Base-by-base conservation (phyloP, 2,113 vertebrate genomes). In the Holacanthus passer region DNA sequence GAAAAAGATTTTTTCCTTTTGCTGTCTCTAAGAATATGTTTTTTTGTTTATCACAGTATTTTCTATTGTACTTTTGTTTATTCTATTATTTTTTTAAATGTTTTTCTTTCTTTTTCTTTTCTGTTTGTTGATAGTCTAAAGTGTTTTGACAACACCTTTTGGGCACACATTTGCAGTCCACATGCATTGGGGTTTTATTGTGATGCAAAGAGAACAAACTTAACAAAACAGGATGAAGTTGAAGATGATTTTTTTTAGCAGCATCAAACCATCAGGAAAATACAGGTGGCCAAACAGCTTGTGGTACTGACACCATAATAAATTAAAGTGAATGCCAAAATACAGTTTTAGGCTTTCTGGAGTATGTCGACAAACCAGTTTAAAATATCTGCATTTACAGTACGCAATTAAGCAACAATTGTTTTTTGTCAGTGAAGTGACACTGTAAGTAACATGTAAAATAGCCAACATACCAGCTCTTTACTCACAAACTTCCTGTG, bases 401-500 rank as follows among this genome's bases (percentile, higher is more conserved):
- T 53, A 9, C 35, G 27, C 24, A 43, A 27, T 4, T 6, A 37
- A 12, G 12, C 37, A 41, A 24, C 45, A n/a, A 16, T 41, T 22
- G 11, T 2, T 50, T 12, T 8, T 16, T 70, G 17, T 24, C 47
- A 19, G 2, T 56, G 14, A 45, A 35, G 39, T 52, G 29, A 62
- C 31, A 22, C 35, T 27, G 5, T 7, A 12, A n/a, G 14, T 29
- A 10, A 10, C 10, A 1, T 31, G 20, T 48, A 24, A 0, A 14
- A 35, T 12, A 12, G 14, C 0, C 3, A 73, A 24, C 59, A n/a
- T 3, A 19, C 24, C 37, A 41, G 47, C 24, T 16, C 35, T 27
- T 62, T 7, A 47, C 53, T 32, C 4, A 37, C 35, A 11, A 63
- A 82, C 74, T 85, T 93, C 87, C 91, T 89, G 84, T 1, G 0